Conservation (phyloP, 2,113 vertebrate genomes). For the Chascanopsetta lugubris region DNA sequence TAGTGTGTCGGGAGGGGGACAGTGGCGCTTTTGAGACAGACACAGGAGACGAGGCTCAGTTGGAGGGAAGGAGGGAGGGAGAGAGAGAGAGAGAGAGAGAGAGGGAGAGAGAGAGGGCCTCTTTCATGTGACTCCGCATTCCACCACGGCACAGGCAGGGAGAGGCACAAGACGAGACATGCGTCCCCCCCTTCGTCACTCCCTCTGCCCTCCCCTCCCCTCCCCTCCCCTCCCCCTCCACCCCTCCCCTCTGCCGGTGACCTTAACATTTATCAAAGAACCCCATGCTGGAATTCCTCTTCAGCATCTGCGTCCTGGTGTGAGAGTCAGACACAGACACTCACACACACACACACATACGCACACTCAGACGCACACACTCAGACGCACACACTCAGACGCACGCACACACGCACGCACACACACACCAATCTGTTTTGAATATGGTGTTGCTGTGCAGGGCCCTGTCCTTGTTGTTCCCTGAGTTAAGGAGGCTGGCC, state of each 20-base stretch:
- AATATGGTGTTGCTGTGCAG: conserved; percentile 88
- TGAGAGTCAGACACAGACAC: conserved; percentile 81
- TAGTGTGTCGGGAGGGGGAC: conserved; percentile 75
- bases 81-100: conserved; percentile 48
- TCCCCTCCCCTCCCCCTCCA: conserved; percentile 44
- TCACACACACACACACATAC: conserved; percentile 69
- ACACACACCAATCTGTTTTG: conserved; percentile 88
- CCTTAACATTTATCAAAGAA: conserved; percentile 91
- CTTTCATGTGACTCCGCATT: conserved; percentile 86
- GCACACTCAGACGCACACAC: conserved; percentile 60
- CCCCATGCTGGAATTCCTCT: conserved; percentile 90
- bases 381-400: conserved; percentile 47
- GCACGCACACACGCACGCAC: conserved; percentile 69
- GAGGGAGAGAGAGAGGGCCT: conserved; percentile 68
- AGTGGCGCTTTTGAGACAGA: conserved; percentile 77
- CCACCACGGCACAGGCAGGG: conserved; percentile 85
- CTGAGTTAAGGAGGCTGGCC: conserved; percentile 85
- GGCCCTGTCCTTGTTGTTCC: conserved; percentile 89
- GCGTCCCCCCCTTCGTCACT: conserved; percentile 75
- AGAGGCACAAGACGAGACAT: conserved; percentile 88
- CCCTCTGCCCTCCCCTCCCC: conserved; percentile 58
- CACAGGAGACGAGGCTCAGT: conserved; percentile 70
- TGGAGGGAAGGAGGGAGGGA: too few relatives aligned
- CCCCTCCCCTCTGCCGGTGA: conserved; percentile 83
- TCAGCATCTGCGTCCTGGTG: conserved; percentile 85